Base-by-base conservation (phyloP, 2,797 vertebrate genomes). In the Coregonus suidteri region DNA sequence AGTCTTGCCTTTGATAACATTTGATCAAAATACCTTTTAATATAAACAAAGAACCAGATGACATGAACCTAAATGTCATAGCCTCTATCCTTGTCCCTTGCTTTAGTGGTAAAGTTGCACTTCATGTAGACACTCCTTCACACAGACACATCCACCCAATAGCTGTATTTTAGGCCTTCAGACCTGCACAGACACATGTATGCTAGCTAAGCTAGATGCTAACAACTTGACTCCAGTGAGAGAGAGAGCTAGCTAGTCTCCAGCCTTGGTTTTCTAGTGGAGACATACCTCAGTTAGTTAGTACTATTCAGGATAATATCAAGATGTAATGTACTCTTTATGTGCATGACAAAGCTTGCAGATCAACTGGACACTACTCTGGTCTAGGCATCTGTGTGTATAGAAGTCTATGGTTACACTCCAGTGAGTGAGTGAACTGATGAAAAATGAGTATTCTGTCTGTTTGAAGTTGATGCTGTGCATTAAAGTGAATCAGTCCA, bases 231-330 rank as follows among this genome's bases (percentile, higher is more conserved):
- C 15, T 18, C 16, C 30, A 67, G 9, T 11, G 41, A 11, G 41
- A 14, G 9, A 11, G 6, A 14, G 7, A 47, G 69, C 69, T 71
- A 51, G 71, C 71, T 25, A 56, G 16, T 35, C 54, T 59, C 52
- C 15, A 34, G 52, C 20, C 53, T 9, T 20, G 9, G 13, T 30
- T 54, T 30, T 6, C 20, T 31, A 14, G 18, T n/a, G 47, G 69
- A 71, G 69, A 30, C 4, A 25, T 20, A 71, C n/a, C 37, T 86
- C 81, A 81, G 81, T 88, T 79, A 25, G 87, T 92, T 88, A 81
- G 77, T 77, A 83, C 79, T 66, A 79, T 85, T 89, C 86, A 88
- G 87, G 89, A 87, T 73, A 41, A 64, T 25, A 25, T 64, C 20
- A 64, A 64, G 20, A 64, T 25, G 25, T 64, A 25, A 20, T 18